phyloP scores from a whole-genome alignment of 1,140 invertebrate genomes.

The Orius insidiosus region DNA sequence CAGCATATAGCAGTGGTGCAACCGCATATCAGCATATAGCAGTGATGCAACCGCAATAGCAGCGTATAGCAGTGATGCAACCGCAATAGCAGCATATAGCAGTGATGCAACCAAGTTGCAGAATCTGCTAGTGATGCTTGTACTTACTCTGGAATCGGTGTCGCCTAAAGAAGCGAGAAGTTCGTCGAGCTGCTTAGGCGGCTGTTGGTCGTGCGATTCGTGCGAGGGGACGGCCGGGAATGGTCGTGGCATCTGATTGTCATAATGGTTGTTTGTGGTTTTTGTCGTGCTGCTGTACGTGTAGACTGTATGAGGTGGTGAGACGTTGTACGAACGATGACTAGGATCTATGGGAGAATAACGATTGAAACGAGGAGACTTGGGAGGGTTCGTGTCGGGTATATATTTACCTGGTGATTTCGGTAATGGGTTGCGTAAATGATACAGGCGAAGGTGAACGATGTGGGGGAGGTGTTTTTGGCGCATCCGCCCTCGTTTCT shows the following conservation, averaged over 20 bases:
- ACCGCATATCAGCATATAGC: too few species aligned
- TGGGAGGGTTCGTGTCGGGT: constrained; percentile 9
- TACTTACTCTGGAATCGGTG: too few species aligned
- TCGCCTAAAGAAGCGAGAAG: constrained; percentile 66
- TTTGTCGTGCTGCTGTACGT: constrained; percentile 21
- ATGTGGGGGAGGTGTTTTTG: constrained; percentile 20
- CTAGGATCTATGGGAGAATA: constrained; percentile 20
- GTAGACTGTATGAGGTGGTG: constrained; percentile 16
- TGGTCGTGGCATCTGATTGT: constrained; percentile 24
- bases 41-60: too few species aligned
- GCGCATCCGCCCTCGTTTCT: constrained; percentile 9
- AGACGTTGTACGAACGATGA: constrained; percentile 15
- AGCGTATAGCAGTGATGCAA: too few species aligned
- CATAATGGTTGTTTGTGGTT: constrained; percentile 15
- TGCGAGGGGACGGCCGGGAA: constrained; percentile 31
- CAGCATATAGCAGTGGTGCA: too few species aligned
- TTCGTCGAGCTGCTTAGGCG: constrained; percentile 59
- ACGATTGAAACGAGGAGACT: too few species aligned
- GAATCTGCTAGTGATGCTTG: too few species aligned
- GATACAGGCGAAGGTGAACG: constrained; percentile 21
- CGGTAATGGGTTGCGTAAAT: constrained; percentile 19
- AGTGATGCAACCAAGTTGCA: too few species aligned
- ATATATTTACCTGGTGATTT: constrained; percentile 5
- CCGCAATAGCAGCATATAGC: too few species aligned
- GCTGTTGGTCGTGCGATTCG: constrained; percentile 33